Evolutionary conservation across 64 coral and sea anemone species (phyloP).

Genomic region (Catalaphyllia jardinei): DNA sequence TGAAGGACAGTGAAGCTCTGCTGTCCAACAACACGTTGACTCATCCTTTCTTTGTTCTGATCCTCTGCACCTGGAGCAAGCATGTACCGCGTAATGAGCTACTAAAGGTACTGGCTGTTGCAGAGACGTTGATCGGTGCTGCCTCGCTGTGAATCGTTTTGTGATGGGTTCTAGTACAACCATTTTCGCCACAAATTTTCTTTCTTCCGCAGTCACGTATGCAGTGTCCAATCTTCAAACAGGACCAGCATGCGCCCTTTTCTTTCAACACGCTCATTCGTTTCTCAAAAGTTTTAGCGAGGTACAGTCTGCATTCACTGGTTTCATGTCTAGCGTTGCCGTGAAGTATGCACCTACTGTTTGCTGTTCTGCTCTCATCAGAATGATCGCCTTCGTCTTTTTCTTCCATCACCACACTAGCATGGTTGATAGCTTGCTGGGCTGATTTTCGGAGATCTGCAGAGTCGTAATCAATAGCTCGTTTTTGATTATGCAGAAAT

Average conservation of each 20-base stretch:
- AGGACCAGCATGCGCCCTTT: slow-evolving; percentile 61
- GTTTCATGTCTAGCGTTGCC: slow-evolving; percentile 17
- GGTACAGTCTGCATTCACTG: slow-evolving; percentile 37
- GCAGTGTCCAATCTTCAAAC: slow-evolving; percentile 46
- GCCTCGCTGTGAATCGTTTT: slow-evolving; percentile 24
- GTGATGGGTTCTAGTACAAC: slow-evolving; percentile 15
- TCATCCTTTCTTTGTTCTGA: slow-evolving; percentile 24
- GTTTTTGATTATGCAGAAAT: not conserved
- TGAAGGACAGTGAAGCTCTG: slow-evolving; percentile 57
- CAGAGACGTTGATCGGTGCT: not conserved
- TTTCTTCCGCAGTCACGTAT: slow-evolving; percentile 31
- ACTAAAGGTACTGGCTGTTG: not conserved
- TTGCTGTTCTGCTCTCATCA: not conserved
- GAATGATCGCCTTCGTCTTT: not conserved
- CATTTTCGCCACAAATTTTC: not conserved
- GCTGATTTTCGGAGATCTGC: not conserved
- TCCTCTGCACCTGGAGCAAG: slow-evolving; percentile 50
- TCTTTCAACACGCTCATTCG: slow-evolving; percentile 9
- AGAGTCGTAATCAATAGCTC: slow-evolving; percentile 39
- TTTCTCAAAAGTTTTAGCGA: slow-evolving; percentile 16
- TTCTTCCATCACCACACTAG: not conserved
- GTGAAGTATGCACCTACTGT: slow-evolving; percentile 30
- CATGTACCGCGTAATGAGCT: not conserved
- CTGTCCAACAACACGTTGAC: slow-evolving; percentile 59
- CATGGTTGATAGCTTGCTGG: not conserved